Conservation (phyloP, 2,888 invertebrate genomes). For the Harpagoxenus sublaevis region DNA sequence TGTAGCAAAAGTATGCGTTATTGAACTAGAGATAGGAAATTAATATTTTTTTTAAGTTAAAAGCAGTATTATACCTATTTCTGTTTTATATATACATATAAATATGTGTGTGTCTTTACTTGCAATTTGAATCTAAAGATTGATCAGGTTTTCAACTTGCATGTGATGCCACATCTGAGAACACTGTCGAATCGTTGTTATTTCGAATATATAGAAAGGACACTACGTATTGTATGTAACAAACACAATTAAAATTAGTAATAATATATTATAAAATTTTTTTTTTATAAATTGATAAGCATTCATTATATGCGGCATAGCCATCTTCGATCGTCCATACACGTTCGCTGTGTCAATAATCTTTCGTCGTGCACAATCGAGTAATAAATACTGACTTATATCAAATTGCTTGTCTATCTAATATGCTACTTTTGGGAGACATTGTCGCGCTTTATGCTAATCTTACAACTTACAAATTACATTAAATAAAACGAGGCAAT, state of each 20-base stretch:
- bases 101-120: too few species aligned
- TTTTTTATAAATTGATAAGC: not conserved
- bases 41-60: too few species aligned
- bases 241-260: not conserved
- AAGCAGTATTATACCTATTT: too few species aligned
- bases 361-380: not conserved
- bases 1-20: not conserved
- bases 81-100: too few species aligned
- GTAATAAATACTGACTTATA: conserved; percentile 79
- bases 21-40: not conserved
- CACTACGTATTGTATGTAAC: not conserved
- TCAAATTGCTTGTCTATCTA: conserved; percentile 67
- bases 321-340: conserved; percentile 56
- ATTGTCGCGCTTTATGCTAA: conserved; percentile 54
- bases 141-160: too few species aligned
- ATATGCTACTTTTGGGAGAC: conserved; percentile 79
- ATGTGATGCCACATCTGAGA: not conserved
- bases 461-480: not conserved
- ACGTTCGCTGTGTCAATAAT: conserved; percentile 40
- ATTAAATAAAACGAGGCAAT: too few species aligned
- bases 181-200: not conserved
- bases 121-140: too few species aligned
- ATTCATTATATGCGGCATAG: not conserved
- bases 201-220: not conserved
- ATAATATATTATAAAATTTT: not conserved